Conservation (phyloP, 1,140 invertebrate genomes). For the Megalonaias nervosa region DNA sequence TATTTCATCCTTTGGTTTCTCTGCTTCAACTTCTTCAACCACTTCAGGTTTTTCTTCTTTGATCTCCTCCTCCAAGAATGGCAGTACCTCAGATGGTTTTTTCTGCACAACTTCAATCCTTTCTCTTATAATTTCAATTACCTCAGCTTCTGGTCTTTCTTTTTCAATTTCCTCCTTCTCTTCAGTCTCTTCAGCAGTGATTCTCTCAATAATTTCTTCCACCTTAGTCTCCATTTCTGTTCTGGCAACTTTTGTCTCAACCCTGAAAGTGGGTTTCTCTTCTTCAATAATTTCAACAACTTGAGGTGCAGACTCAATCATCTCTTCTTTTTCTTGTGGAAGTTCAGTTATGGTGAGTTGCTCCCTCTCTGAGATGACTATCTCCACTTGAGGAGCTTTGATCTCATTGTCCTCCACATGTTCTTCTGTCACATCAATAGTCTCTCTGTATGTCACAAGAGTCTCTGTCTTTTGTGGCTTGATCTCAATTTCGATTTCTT, state of each 20-base stretch:
- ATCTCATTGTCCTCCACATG: constrained; percentile 12
- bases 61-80: too few species aligned
- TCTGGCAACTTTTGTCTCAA: constrained; percentile 18
- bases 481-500: constrained; percentile 19
- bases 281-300: constrained; percentile 34
- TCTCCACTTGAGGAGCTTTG: constrained; percentile 1
- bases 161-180: constrained; percentile 85
- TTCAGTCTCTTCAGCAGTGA: constrained; percentile 74
- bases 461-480: constrained; percentile 18
- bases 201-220: constrained; percentile 75
- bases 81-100: too few species aligned
- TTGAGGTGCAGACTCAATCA: constrained; percentile 16
- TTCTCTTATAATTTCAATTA: too few species aligned
- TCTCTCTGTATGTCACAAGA: constrained; percentile 35
- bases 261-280: background rate
- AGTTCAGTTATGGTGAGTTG: constrained; percentile 20
- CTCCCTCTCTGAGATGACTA: constrained; percentile 14
- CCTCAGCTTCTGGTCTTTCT: constrained; percentile 82
- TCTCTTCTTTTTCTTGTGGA: constrained; percentile 25
- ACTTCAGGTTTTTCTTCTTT: too few species aligned
- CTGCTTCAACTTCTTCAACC: too few species aligned
- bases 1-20: constrained; percentile 15
- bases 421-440: constrained; percentile 31
- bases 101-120: too few species aligned
- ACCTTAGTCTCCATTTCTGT: constrained; percentile 7